Conservation (phyloP, 1,140 invertebrate genomes). For the Platyscapa corneri region DNA sequence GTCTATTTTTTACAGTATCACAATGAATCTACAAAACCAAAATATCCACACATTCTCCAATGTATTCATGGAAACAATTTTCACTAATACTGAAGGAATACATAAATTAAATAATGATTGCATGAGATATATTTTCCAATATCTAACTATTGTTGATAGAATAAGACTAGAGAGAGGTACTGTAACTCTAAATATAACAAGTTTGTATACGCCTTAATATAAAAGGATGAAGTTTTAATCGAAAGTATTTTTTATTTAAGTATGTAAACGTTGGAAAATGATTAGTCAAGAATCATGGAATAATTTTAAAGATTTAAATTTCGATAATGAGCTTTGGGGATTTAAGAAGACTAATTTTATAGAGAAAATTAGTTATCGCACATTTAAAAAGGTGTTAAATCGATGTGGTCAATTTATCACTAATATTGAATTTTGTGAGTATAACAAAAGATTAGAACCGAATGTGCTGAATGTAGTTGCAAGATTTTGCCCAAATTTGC, state of each 20-base stretch:
- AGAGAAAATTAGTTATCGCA: not conserved
- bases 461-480: slow-evolving; percentile 21
- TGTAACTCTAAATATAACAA: not conserved
- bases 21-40: not conserved
- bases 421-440: not conserved
- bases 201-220: not conserved
- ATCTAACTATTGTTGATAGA: slow-evolving; percentile 34
- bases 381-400: slow-evolving; percentile 20
- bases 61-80: not conserved
- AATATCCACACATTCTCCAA: not conserved
- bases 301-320: slow-evolving; percentile 9
- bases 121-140: slow-evolving; percentile 29
- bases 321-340: slow-evolving; percentile 28
- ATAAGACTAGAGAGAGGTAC: slow-evolving; percentile 38
- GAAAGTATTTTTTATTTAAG: not conserved
- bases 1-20: not conserved
- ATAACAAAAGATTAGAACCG: not conserved
- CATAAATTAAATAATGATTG: slow-evolving; percentile 44
- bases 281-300: slow-evolving; percentile 26
- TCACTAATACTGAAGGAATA: not conserved
- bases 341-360: not conserved
- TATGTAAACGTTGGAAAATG: slow-evolving; percentile 32
- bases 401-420: slow-evolving; percentile 12
- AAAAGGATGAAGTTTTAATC: not conserved
- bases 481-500: slow-evolving; percentile 27